Percentiles rank a stretch among this genome's conserved stretches.
Conservation (phyloP, 2,113 vertebrate genomes). For the Chloropsis cyanopogon region DNA sequence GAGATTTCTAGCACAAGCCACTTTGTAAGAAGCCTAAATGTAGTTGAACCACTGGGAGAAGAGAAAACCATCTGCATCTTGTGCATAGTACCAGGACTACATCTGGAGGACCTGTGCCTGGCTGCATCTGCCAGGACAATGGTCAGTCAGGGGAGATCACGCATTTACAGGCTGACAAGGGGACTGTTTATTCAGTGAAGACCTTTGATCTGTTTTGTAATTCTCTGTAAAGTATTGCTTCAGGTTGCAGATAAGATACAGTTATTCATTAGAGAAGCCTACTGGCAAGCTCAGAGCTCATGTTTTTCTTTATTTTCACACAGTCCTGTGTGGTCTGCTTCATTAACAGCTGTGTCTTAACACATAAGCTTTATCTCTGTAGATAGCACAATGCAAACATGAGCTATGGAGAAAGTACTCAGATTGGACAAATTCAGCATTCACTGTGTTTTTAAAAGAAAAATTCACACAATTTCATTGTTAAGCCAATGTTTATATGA, state of each 20-base stretch:
- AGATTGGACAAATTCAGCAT: background rate
- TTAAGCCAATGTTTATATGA: background rate
- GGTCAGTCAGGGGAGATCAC: background rate
- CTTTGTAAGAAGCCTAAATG: background rate
- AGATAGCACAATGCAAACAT: background rate
- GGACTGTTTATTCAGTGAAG: constrained; percentile 30
- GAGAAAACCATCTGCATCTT: background rate
- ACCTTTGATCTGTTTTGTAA: constrained; percentile 55
- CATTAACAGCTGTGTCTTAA: background rate
- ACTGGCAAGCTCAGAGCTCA: background rate
- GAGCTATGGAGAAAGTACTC: background rate
- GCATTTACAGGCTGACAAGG: background rate
- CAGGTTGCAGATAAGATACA: constrained; percentile 20
- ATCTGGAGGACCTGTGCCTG: background rate
- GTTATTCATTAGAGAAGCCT: background rate
- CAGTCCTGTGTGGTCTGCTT: background rate
- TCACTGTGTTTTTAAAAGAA: background rate
- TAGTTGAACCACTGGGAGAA: accelerated
- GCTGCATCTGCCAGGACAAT: background rate
- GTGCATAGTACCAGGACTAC: background rate
- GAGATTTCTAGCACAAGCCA: background rate
- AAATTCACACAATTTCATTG: background rate
- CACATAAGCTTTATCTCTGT: background rate
- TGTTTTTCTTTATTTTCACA: background rate
- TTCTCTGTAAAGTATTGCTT: constrained; percentile 29